Evolutionary conservation across 2,113 vertebrate genomes (phyloP), one percentile per base, ranked within the genome.

Genomic region (Sturnira hondurensis): DNA sequence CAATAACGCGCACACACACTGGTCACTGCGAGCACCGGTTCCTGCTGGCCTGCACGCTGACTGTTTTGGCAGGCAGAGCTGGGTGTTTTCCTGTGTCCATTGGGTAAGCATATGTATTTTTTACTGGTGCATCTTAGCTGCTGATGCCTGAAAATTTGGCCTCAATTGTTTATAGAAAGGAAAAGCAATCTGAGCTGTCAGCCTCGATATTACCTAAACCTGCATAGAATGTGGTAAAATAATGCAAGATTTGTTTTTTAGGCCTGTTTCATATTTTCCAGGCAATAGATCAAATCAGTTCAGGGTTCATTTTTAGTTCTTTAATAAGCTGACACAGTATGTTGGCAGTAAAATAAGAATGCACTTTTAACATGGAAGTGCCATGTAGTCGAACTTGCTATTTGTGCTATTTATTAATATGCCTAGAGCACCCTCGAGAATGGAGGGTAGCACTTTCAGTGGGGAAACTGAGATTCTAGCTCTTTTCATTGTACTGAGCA

Each of bases 261-360:
- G 93, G 94, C 71, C 96, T 96, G 96, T 91, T 96, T 97, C 82
- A 71, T 97, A 97, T 97, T 97, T 97, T 97, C 97, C 73, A 97
- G 88, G 96, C 82, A 96, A 95, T 86, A 97, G 96, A 97, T 97
- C 89, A 96, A 90, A 97, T 97, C 96, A 96, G 93, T 92, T 96
- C 63, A 83, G 89, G 96, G 95, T 96, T 97, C 94, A 76, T 74
- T 97, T 96, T 97, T 71, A 96, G 93, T 96, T 86, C 93, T 96
- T 96, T 97, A 95, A 96, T 92, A 95, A 96, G 70, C 71, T 89
- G 91, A 97, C 96, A 94, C 22, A 77, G 95, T 94, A 24, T 90
- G 83, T 77, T 96, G 92, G 95, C 82, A 93, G 94, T 78, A 83
- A 93, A 93, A 74, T 92, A 89, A 96, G 76, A 92, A 95, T 86